Percentiles rank a stretch among this genome's conserved stretches.
Conservation (phyloP, 2,797 vertebrate genomes). For the Catharus ustulatus region DNA sequence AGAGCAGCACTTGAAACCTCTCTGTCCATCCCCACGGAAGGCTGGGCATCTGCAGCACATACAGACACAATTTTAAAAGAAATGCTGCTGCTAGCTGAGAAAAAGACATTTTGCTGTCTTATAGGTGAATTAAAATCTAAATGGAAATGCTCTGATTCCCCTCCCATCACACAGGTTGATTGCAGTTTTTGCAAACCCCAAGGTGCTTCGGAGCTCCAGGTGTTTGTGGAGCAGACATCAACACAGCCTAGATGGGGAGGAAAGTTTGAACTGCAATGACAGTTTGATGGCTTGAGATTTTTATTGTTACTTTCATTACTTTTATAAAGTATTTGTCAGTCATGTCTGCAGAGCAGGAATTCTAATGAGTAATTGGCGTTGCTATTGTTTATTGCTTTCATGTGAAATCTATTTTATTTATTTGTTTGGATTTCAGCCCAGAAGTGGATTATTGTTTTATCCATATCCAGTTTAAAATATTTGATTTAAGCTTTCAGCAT, state of each 20-base stretch:
- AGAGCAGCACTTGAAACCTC: background rate
- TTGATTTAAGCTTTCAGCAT: constrained; percentile 66
- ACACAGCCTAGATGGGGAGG: background rate
- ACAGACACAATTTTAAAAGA: background rate
- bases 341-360: background rate
- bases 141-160: background rate
- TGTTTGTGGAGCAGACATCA: background rate
- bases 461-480: constrained; percentile 59
- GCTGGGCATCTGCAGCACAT: accelerated
- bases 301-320: background rate
- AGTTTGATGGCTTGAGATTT: background rate
- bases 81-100: accelerated
- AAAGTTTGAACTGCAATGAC: background rate
- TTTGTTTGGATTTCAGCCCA: constrained; percentile 62
- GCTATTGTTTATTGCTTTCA: constrained; percentile 46
- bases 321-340: constrained; percentile 29
- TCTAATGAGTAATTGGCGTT: background rate
- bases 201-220: background rate
- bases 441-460: constrained; percentile 67
- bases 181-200: background rate
- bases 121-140: background rate
- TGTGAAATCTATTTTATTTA: constrained; percentile 31
- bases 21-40: accelerated
- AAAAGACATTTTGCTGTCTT: background rate
- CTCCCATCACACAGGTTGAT: background rate